Conservation (phyloP, 2,113 vertebrate genomes). For the Macroglossus sobrinus region DNA sequence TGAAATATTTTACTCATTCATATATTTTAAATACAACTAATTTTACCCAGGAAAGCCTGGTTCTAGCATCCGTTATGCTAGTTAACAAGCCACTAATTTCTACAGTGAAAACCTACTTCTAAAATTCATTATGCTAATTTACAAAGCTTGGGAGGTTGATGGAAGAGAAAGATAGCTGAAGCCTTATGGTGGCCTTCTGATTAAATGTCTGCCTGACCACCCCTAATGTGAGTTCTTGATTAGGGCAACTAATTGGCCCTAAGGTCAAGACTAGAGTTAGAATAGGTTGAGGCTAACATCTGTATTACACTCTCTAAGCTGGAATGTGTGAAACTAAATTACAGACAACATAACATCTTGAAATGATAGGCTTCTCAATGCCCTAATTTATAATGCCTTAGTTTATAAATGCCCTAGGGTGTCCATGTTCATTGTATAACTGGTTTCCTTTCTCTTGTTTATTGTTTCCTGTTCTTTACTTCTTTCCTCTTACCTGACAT, state of each 20-base stretch:
- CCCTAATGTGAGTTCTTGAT: background rate
- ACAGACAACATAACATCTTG: background rate
- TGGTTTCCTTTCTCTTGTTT: background rate
- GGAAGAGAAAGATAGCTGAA: background rate
- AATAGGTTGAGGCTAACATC: background rate
- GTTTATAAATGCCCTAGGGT: background rate
- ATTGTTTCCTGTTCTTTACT: background rate
- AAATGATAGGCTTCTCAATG: background rate
- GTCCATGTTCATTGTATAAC: background rate
- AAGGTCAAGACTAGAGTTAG: background rate
- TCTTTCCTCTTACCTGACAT: background rate
- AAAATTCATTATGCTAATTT: constrained; percentile 1
- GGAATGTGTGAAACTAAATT: background rate
- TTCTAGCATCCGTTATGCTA: background rate
- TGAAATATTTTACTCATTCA: background rate
- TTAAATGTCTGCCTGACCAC: background rate
- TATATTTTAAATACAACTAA: background rate
- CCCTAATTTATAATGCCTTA: background rate
- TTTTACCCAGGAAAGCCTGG: background rate
- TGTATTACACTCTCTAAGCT: background rate
- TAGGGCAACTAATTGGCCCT: background rate
- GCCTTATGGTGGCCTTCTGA: background rate
- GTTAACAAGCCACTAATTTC: constrained; percentile 1
- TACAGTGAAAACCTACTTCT: background rate
- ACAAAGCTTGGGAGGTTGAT: background rate